phyloP scores from a whole-genome alignment of 2,797 vertebrate genomes.

The Brachyrhaphis roseni region DNA sequence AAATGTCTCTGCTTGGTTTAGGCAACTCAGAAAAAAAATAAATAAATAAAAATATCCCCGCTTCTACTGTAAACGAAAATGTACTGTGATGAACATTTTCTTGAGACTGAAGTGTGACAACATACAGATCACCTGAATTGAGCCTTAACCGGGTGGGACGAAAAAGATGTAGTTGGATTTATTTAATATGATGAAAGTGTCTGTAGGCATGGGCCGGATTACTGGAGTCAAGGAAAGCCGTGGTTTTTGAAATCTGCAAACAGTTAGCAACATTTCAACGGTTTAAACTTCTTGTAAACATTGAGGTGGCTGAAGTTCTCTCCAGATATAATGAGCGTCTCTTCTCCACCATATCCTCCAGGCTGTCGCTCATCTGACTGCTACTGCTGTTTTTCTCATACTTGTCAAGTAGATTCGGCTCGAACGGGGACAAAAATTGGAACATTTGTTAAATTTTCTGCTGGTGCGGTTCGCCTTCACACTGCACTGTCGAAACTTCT shows the following conservation, averaged over 20 bases:
- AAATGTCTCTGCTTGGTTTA: slow-evolving; percentile 29
- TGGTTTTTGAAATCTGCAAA: neutral
- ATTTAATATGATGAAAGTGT: neutral
- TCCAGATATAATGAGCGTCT: neutral
- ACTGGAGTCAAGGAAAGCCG: neutral
- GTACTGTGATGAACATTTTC: slow-evolving; percentile 66
- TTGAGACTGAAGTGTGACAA: slow-evolving; percentile 54
- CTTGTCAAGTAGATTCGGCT: neutral
- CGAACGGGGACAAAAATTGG: too few relatives aligned
- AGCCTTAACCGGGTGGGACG: slow-evolving; percentile 46
- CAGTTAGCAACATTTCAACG: neutral
- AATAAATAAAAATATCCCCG: slow-evolving; percentile 14
- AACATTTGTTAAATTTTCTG: too few relatives aligned
- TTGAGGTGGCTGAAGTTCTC: neutral
- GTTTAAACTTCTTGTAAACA: neutral
- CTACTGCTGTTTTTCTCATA: neutral
- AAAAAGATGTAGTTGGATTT: slow-evolving; percentile 52
- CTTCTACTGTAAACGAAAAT: slow-evolving; percentile 70
- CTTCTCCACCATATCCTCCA: neutral
- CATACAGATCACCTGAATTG: slow-evolving; percentile 34
- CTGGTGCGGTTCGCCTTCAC: too few relatives aligned
- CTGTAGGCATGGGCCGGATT: slow-evolving; percentile 4
- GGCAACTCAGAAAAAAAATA: slow-evolving; percentile 23
- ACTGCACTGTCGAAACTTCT: too few relatives aligned
- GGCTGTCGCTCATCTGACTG: neutral